Conservation (phyloP, 1,140 invertebrate genomes). For the Orius insidiosus region DNA sequence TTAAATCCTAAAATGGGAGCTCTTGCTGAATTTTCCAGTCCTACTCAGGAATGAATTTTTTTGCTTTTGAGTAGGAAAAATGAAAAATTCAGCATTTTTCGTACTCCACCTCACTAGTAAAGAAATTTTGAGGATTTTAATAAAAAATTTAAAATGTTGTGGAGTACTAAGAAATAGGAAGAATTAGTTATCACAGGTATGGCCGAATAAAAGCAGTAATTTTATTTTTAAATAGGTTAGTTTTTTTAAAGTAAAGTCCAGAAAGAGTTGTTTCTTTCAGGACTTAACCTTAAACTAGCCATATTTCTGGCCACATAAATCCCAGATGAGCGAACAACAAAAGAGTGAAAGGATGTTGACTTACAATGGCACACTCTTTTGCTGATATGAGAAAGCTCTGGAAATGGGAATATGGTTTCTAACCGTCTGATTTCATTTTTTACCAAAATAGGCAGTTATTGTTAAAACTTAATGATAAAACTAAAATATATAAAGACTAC, state of each 20-base stretch:
- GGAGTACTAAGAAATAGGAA: neutral
- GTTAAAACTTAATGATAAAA: neutral
- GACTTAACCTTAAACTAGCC: neutral
- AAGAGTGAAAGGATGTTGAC: neutral
- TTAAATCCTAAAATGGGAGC: neutral
- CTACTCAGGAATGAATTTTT: conserved; percentile 7
- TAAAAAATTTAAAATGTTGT: too few species aligned
- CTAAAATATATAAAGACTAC: neutral
- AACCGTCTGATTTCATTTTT: neutral
- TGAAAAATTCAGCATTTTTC: conserved; percentile 11
- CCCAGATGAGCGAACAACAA: conserved; percentile 3
- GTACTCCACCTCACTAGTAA: neutral
- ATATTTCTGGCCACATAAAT: neutral
- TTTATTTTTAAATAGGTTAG: conserved; percentile 3
- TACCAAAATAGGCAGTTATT: conserved; percentile 7
- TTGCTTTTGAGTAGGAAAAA: conserved; percentile 11
- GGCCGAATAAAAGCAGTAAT: too few species aligned
- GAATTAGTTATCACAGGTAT: neutral
- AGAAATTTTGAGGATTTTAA: neutral
- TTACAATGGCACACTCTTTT: neutral
- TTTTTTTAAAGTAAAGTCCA: neutral
- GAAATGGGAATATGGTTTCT: neutral
- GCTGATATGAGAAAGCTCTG: neutral
- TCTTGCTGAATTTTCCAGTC: conserved; percentile 12
- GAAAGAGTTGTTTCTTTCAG: neutral